Percentiles rank a stretch among this genome's conserved stretches.
Evolutionary conservation across 1,140 invertebrate species (phyloP).

Genomic region (Asbolus verrucosus): DNA sequence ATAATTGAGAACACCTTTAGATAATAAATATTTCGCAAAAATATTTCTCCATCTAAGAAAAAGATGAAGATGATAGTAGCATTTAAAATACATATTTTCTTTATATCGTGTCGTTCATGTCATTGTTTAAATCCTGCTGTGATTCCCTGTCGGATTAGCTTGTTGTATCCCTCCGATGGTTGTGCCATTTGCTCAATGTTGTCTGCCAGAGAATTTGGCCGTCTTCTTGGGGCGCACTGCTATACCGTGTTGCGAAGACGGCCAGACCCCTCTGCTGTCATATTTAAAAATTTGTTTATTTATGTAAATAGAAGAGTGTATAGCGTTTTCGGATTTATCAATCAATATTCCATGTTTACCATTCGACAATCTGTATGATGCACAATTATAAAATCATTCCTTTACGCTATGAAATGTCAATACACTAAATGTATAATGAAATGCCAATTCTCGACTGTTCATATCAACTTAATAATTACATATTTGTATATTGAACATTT

Average conservation of each 20-base stretch:
- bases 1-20: constrained; percentile 35
- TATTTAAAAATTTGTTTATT: constrained; percentile 29
- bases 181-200: constrained; percentile 60
- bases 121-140: constrained; percentile 47
- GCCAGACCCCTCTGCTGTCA: constrained; percentile 6
- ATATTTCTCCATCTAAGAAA: constrained; percentile 39
- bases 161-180: constrained; percentile 56
- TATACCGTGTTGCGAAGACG: background rate
- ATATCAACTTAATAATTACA: constrained; percentile 44
- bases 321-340: constrained; percentile 39
- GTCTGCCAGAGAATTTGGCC: constrained; percentile 3
- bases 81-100: constrained; percentile 40
- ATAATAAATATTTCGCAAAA: constrained; percentile 26
- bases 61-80: constrained; percentile 27
- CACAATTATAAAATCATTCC: constrained; percentile 46
- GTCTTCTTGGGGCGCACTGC: background rate
- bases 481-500: constrained; percentile 48
- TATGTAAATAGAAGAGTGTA: constrained; percentile 40
- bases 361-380: constrained; percentile 51
- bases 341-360: constrained; percentile 33
- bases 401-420: constrained; percentile 49
- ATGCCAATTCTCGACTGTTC: constrained; percentile 50
- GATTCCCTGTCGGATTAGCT: constrained; percentile 54
- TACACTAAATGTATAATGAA: constrained; percentile 49
- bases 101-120: constrained; percentile 25